Percentiles rank a stretch among this genome's conserved stretches.
Evolutionary conservation across 2,888 invertebrate species (phyloP).

Genomic region (Proisotoma minuta): DNA sequence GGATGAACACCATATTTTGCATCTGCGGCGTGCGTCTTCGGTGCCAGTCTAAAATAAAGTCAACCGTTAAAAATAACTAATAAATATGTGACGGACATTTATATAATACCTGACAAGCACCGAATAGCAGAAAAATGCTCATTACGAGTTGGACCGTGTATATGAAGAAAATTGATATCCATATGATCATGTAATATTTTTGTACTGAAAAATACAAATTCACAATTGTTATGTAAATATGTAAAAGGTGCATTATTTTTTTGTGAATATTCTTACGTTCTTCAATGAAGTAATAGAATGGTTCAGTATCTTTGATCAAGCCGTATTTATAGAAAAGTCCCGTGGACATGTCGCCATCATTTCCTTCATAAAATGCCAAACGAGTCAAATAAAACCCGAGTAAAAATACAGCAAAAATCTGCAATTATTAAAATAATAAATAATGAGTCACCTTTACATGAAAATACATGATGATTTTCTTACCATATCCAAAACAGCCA

Average conservation of each 20-base stretch:
- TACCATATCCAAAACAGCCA: conserved; percentile 39
- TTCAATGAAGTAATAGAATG: conserved; percentile 39
- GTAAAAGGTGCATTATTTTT: background rate
- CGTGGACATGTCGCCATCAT: conserved; percentile 40
- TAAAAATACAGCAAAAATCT: conserved; percentile 36
- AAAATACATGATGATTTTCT: conserved; percentile 9
- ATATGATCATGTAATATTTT: conserved; percentile 38
- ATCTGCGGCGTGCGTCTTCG: conserved; percentile 35
- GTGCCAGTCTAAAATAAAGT: conserved; percentile 28
- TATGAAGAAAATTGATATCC: conserved; percentile 39
- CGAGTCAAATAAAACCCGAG: conserved; percentile 36
- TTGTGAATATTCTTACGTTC: conserved; percentile 27
- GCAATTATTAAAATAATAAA: background rate
- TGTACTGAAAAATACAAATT: conserved; percentile 23
- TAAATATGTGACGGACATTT: background rate
- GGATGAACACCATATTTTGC: conserved; percentile 41
- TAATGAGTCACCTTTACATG: background rate
- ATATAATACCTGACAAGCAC: conserved; percentile 38
- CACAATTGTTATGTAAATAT: background rate
- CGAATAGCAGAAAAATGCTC: conserved; percentile 39
- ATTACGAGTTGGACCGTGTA: conserved; percentile 40
- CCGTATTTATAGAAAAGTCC: conserved; percentile 38
- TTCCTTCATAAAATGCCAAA: conserved; percentile 41
- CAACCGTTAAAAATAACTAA: background rate
- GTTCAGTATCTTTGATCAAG: conserved; percentile 33